Conservation (phyloP, 2,888 invertebrate species). For the Neoascia interrupta region DNA sequence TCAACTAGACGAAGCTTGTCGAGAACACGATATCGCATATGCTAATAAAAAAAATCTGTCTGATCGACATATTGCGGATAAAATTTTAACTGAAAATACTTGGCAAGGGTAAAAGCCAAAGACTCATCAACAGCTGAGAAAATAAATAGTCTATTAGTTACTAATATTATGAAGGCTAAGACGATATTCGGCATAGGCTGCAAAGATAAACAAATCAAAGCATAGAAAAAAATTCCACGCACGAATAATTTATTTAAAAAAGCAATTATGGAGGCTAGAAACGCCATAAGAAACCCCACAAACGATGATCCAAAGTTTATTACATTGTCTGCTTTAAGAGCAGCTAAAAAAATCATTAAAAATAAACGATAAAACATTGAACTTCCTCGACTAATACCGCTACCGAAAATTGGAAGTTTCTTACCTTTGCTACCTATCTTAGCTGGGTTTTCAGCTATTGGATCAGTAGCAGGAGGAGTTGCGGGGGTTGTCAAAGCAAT, state of each 20-base stretch:
- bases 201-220: not conserved
- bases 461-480: too few species aligned
- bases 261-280: slow-evolving; percentile 40
- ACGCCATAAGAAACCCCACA: slow-evolving; percentile 57
- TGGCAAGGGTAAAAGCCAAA: slow-evolving; percentile 46
- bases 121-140: slow-evolving; percentile 44
- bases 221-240: not conserved
- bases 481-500: slow-evolving; percentile 76
- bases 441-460: slow-evolving; percentile 71
- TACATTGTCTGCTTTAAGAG: slow-evolving; percentile 12
- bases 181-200: slow-evolving; percentile 37
- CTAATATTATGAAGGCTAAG: slow-evolving; percentile 59
- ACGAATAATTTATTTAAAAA: slow-evolving; percentile 27
- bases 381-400: slow-evolving; percentile 72
- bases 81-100: slow-evolving; percentile 43
- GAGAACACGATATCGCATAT: slow-evolving; percentile 53
- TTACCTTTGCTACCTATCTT: not conserved
- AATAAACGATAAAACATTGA: slow-evolving; percentile 28
- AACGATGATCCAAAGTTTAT: slow-evolving; percentile 14
- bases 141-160: slow-evolving; percentile 36
- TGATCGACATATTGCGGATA: slow-evolving; percentile 8
- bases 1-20: slow-evolving; percentile 71
- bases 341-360: not conserved
- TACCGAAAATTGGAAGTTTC: slow-evolving; percentile 75
- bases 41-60: not conserved